Percentiles rank a stretch among this genome's conserved stretches.
Conservation (phyloP, 2,797 vertebrate species). For the Huso huso region DNA sequence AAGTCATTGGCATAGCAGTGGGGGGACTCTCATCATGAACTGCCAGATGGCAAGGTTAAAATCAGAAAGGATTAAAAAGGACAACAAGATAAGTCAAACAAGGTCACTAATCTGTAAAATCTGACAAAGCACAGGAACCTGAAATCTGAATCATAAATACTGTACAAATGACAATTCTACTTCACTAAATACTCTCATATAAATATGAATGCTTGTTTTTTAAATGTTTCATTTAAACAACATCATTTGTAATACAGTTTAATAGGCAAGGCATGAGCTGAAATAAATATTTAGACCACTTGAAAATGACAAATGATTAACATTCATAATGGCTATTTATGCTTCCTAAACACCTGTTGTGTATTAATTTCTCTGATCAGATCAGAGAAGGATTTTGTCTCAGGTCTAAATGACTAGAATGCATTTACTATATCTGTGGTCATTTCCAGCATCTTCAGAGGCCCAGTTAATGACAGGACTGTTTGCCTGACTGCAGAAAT, state of each 20-base stretch:
- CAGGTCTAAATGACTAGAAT: constrained; percentile 11
- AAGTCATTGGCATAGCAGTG: too few species aligned
- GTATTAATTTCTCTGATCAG: constrained; percentile 32
- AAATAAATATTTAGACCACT: constrained; percentile 8
- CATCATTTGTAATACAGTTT: neutral
- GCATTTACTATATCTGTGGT: neutral
- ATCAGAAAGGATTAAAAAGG: too few species aligned
- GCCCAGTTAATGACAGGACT: constrained; percentile 7
- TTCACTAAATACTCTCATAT: too few species aligned
- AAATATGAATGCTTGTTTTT: too few species aligned
- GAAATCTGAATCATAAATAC: too few species aligned
- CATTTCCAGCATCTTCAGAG: neutral
- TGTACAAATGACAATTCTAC: too few species aligned
- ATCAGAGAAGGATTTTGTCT: constrained; percentile 19
- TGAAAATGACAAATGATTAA: constrained; percentile 16
- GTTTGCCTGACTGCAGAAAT: neutral
- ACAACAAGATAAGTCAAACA: too few species aligned
- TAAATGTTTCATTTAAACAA: too few species aligned
- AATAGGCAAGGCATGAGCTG: constrained; percentile 6
- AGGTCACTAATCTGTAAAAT: too few species aligned
- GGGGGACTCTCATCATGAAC: too few species aligned
- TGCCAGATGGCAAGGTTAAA: too few species aligned
- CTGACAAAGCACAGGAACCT: too few species aligned
- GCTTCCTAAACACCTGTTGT: constrained; percentile 24
- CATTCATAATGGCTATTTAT: constrained; percentile 32